These are phyloP conservation scores for Alethe castanea DNA, from an alignment of 2,113 vertebrate genomes.

Conservation along the genomic window DNA sequence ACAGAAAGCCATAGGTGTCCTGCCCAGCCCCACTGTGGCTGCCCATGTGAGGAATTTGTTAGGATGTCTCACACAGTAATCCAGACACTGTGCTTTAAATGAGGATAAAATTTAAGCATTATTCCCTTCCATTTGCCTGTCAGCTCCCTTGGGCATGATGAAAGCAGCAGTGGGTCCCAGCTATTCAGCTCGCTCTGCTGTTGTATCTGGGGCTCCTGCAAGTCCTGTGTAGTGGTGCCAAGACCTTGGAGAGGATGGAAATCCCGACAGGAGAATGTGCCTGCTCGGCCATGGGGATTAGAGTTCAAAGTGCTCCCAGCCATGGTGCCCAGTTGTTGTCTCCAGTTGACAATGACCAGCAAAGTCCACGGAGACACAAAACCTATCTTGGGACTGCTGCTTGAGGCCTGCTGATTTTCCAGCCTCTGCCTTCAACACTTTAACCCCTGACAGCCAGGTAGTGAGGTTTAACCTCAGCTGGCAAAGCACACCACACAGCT, in stretches of 20 bases:
- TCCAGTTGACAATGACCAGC: constrained; percentile 26
- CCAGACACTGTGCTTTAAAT: not conserved
- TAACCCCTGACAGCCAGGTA: not conserved
- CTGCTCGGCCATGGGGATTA: not conserved
- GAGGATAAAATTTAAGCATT: not conserved
- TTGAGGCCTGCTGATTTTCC: not conserved
- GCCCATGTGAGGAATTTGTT: not conserved
- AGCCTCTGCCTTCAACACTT: not conserved
- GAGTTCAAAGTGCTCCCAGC: constrained; percentile 24
- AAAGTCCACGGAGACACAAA: constrained; percentile 8
- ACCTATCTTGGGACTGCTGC: not conserved
- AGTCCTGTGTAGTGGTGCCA: constrained; percentile 32
- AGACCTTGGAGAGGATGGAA: constrained; percentile 2
- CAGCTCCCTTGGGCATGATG: not conserved
- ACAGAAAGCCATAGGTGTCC: not conserved
- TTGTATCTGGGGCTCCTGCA: constrained; percentile 12
- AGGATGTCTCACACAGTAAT: not conserved
- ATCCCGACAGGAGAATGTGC: not conserved
- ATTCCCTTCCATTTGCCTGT: not conserved
- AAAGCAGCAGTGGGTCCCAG: not conserved
- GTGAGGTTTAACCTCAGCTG: not conserved
- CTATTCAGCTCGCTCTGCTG: not conserved
- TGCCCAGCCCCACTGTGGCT: not conserved
- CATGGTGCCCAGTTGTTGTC: not conserved
- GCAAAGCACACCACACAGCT: not conserved